A percentile compares a stretch with the other conserved stretches of the same genome.
phyloP scores from a whole-genome alignment of 2,888 invertebrate genomes.

The Gastracanthus pulcherrimus region DNA sequence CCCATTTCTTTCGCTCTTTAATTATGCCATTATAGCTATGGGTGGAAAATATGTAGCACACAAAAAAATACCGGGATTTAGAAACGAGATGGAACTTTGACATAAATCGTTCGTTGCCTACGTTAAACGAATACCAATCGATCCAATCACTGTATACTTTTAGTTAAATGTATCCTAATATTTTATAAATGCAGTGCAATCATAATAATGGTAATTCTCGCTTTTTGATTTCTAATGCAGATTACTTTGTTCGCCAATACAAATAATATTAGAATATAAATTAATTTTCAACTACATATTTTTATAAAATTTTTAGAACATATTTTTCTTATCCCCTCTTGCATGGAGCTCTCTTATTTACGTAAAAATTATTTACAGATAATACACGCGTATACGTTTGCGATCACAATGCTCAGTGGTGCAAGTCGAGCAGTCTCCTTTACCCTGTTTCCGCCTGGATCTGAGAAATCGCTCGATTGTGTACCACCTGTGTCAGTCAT shows the following conservation, averaged over 20 bases:
- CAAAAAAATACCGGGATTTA: conserved; percentile 12
- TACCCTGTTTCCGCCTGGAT: conserved; percentile 66
- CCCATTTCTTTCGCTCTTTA: not conserved
- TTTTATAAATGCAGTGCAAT: conserved; percentile 45
- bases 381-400: conserved; percentile 76
- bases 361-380: conserved; percentile 74
- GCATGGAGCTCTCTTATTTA: conserved; percentile 58
- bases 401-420: conserved; percentile 74
- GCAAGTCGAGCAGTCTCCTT: conserved; percentile 64
- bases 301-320: conserved; percentile 49
- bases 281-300: conserved; percentile 48
- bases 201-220: conserved; percentile 25
- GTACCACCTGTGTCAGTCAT: conserved; percentile 63
- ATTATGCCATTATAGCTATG: conserved; percentile 37
- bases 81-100: conserved; percentile 1
- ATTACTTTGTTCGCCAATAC: conserved; percentile 58
- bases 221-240: conserved; percentile 31
- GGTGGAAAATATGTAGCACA: conserved; percentile 40
- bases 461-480: conserved; percentile 65
- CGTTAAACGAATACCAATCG: conserved; percentile 34
- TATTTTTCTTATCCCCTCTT: conserved; percentile 43
- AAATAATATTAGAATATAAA: conserved; percentile 60
- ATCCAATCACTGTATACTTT: conserved; percentile 57
- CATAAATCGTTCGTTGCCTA: conserved; percentile 33
- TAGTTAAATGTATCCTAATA: conserved; percentile 9